Evolutionary conservation across 2,797 vertebrate species (phyloP).

Genomic region (Urophycis tenuis): DNA sequence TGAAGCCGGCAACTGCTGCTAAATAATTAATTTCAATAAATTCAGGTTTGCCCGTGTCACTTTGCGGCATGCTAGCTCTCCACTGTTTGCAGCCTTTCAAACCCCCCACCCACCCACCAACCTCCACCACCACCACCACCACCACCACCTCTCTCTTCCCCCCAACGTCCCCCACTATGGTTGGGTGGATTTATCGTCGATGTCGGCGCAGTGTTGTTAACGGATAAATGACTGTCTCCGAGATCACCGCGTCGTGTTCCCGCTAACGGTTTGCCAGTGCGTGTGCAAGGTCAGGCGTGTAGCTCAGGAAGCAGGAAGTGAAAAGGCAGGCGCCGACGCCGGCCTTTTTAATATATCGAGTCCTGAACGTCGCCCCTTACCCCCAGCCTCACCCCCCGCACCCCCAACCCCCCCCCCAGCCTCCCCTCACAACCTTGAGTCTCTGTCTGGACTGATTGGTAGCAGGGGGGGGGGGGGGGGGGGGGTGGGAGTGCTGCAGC

Average conservation of each 20-base stretch:
- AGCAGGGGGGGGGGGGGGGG: slow-evolving; percentile 55
- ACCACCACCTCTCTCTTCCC: neutral
- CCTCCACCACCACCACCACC: slow-evolving; percentile 3
- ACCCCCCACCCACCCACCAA: slow-evolving; percentile 33
- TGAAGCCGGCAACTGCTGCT: slow-evolving; percentile 10
- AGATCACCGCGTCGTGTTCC: slow-evolving; percentile 14
- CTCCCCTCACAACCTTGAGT: slow-evolving; percentile 35
- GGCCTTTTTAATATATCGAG: neutral
- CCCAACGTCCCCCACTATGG: slow-evolving; percentile 3
- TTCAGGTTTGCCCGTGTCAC: slow-evolving; percentile 21
- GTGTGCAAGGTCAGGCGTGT: slow-evolving; percentile 43
- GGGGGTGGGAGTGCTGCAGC: slow-evolving; percentile 31
- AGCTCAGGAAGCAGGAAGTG: slow-evolving; percentile 41
- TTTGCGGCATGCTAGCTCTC: slow-evolving; percentile 24
- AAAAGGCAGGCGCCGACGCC: slow-evolving; percentile 46
- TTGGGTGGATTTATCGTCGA: slow-evolving; percentile 28
- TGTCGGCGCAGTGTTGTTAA: slow-evolving; percentile 37
- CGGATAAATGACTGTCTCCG: slow-evolving; percentile 32
- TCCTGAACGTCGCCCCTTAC: neutral
- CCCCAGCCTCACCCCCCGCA: neutral
- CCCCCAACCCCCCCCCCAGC: neutral
- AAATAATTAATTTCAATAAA: slow-evolving; percentile 36
- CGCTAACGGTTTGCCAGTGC: slow-evolving; percentile 26
- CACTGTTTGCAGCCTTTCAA: neutral
- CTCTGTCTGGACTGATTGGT: slow-evolving; percentile 59